Evolutionary conservation across 2,888 invertebrate genomes (phyloP), one percentile per base, ranked within the genome.

Genomic region (Drosophila robusta): DNA sequence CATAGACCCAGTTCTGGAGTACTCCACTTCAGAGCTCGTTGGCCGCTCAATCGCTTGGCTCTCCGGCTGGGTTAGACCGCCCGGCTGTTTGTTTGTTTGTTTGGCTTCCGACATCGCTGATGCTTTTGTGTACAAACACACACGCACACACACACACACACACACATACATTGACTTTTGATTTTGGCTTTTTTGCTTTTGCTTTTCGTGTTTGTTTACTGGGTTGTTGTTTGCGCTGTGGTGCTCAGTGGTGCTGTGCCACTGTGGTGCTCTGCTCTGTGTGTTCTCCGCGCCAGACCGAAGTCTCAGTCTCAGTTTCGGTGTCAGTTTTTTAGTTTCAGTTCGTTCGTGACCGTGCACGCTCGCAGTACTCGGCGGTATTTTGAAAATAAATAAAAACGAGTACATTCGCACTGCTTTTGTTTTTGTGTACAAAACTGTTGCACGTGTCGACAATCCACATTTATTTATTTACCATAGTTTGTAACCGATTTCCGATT

Each of bases 311-410:
- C 32, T 51, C 66, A 65, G 60, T 65, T 62, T 68, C 61, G 39
- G 63, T 54, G 60, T 73, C 66, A 78, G 72, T 80, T 66, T 88
- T 52, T 41, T 8, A 29, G 26, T 41, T 54, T 75, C n/a, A 88
- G 87, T 89, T 84, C 68, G 80, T 76, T 89, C 84, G 89, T 81
- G 90, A 83, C 90, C 90, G 90, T 89, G 88, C 79, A 73, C 81
- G 80, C 72, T 71, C 47, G 41, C 52, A 49, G 70, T 70, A 54
- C 75, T 56, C 58, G 14, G 46, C 22, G 46, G 34, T 24, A 16
- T 70, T 70, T 70, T 63, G 24, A 44, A 42, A 44, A 63, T 34
- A 18, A 32, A 36, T 9, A 42, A 38, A 57, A 36, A 38, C 47
- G 44, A 57, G 47, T 56, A 42, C 18, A 47, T 34, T 14, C 39